phyloP scores from a whole-genome alignment of 30 jellyfish, hydroid and myxozoan species.

The Chironex yamaguchii region DNA sequence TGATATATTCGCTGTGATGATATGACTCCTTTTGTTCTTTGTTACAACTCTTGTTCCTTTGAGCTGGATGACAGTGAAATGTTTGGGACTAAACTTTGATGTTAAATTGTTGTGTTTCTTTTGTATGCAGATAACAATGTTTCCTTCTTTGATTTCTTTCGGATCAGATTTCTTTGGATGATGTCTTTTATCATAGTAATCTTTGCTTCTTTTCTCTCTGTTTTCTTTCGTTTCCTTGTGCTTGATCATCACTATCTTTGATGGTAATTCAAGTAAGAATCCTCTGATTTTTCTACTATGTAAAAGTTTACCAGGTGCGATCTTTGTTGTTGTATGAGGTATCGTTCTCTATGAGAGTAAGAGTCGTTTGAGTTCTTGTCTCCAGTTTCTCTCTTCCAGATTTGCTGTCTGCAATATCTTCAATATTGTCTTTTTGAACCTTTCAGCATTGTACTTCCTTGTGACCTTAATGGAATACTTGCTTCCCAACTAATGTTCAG shows the following conservation, averaged over 20 bases:
- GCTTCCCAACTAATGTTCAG: too few relatives aligned
- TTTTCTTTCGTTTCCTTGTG: constrained; percentile 5
- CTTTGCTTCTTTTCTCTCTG: constrained; percentile 2
- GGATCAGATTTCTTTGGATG: too few relatives aligned
- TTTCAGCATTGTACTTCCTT: constrained; percentile 56
- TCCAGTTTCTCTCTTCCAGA: constrained; percentile 58
- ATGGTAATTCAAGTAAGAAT: not conserved
- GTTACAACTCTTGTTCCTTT: constrained; percentile 56
- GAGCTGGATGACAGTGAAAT: not conserved
- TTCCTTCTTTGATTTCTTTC: constrained; percentile 24
- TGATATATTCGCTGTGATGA: constrained; percentile 29
- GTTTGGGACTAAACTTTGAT: constrained; percentile 29
- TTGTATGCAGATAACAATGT: constrained; percentile 29
- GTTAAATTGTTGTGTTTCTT: constrained; percentile 12
- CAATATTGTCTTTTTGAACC: constrained; percentile 26
- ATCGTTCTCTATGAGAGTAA: constrained; percentile 40
- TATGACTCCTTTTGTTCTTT: constrained; percentile 24
- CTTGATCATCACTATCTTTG: not conserved
- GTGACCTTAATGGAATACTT: too few relatives aligned
- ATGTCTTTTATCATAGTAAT: not conserved
- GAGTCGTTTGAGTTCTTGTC: constrained; percentile 52
- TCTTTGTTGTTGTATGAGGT: constrained; percentile 27
- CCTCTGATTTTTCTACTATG: not conserved
- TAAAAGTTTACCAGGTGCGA: not conserved
- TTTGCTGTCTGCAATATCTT: constrained; percentile 35